Percentiles rank a stretch among this genome's conserved stretches.
phyloP scores from a whole-genome alignment of 30 jellyfish, hydroid and myxozoan genomes.

The Aurelia aurita region DNA sequence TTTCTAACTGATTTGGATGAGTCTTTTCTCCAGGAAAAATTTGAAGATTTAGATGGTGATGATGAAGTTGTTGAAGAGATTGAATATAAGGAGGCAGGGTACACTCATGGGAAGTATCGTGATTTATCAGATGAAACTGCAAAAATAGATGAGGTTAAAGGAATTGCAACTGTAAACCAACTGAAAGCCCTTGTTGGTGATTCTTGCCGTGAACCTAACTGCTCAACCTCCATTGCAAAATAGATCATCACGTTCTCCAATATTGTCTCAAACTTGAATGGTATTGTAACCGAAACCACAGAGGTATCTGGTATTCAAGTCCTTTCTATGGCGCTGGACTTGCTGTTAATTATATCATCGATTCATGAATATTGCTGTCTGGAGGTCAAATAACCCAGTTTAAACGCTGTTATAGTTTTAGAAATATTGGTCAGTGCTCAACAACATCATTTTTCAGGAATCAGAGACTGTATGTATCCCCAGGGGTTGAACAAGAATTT shows the following conservation, averaged over 20 bases:
- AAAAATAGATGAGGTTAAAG: neutral
- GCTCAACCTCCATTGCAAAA: neutral
- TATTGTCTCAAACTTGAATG: constrained; percentile 35
- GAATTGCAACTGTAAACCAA: constrained; percentile 26
- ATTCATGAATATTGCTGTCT: neutral
- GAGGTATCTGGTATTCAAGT: constrained; percentile 43
- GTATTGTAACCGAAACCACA: constrained; percentile 20
- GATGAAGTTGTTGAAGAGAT: no score
- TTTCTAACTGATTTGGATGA: no score
- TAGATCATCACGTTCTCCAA: neutral
- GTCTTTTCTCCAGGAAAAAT: no score
- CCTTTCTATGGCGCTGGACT: constrained; percentile 23
- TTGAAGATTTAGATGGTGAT: no score
- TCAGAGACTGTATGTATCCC: constrained; percentile 37
- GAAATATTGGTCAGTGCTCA: neutral
- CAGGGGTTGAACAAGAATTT: constrained; percentile 54
- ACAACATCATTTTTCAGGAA: constrained; percentile 22
- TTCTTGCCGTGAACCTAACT: neutral
- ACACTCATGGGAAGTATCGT: neutral
- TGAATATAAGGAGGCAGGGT: neutral
- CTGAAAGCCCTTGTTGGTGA: constrained; percentile 16
- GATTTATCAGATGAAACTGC: neutral
- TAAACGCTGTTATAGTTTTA: constrained; percentile 6
- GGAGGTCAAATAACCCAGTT: constrained; percentile 34
- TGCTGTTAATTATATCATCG: constrained; percentile 1